A percentile compares a stretch with the other conserved stretches of the same genome.
These are phyloP conservation scores for Knipowitschia caucasica DNA, from an alignment of 2,797 vertebrate species.

Conservation along the genomic window DNA sequence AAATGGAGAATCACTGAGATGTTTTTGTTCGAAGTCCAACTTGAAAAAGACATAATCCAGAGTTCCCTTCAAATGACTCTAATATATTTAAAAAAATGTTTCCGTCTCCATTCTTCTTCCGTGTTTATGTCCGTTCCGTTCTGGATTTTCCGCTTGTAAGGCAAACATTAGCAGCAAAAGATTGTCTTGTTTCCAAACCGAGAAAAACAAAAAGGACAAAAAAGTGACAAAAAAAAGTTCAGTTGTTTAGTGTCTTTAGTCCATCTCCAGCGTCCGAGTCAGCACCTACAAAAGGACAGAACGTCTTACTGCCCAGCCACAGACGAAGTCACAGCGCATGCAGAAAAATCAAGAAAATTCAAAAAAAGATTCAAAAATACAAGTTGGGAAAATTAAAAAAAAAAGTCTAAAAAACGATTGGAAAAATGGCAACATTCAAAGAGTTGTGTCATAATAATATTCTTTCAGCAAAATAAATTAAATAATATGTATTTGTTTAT, in stretches of 20 bases:
- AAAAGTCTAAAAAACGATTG: background rate
- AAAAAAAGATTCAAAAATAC: background rate
- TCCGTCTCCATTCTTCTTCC: background rate
- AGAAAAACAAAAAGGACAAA: background rate
- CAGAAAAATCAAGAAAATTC: slow-evolving; percentile 34
- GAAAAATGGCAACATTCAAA: background rate
- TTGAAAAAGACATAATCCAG: background rate
- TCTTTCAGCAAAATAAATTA: too few species aligned
- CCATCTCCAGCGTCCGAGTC: slow-evolving; percentile 70
- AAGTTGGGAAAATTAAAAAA: background rate
- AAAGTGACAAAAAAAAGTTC: slow-evolving; percentile 1
- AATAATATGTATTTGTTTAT: too few species aligned
- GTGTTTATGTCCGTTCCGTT: background rate
- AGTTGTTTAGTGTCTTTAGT: slow-evolving; percentile 76
- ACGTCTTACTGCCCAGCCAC: slow-evolving; percentile 78
- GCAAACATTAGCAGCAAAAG: background rate
- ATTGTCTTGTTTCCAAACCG: background rate
- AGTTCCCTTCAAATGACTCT: background rate
- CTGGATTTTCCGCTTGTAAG: background rate
- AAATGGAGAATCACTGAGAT: too few species aligned
- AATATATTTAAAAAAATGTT: background rate
- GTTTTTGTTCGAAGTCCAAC: too few species aligned
- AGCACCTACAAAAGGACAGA: slow-evolving; percentile 82
- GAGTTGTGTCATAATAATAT: too few species aligned
- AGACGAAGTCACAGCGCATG: slow-evolving; percentile 67